These are phyloP conservation scores for Manis pentadactyla DNA, from an alignment of 2,797 vertebrate genomes.

Conservation along the genomic window DNA sequence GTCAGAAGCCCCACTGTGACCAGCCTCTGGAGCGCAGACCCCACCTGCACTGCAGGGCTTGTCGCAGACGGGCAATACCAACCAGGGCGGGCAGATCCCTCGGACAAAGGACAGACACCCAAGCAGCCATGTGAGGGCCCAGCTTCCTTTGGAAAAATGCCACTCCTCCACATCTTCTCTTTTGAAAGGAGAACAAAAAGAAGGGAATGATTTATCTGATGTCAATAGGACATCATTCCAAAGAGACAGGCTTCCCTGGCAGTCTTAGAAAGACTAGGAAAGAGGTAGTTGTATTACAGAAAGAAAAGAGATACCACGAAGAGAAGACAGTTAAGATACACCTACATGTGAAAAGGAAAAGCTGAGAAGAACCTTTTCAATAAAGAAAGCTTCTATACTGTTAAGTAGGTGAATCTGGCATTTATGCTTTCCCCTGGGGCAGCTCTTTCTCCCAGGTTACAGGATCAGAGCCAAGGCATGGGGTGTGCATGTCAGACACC, in stretches of 20 bases:
- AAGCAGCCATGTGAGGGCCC: neutral
- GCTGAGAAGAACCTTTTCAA: neutral
- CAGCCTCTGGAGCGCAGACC: neutral
- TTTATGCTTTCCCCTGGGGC: neutral
- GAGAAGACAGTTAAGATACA: neutral
- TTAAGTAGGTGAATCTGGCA: rapidly evolving
- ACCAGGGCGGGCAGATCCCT: neutral
- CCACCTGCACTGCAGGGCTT: rapidly evolving
- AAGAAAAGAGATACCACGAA: neutral
- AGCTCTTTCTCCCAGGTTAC: neutral
- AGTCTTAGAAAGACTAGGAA: neutral
- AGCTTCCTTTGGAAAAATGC: neutral
- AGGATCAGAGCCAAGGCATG: rapidly evolving
- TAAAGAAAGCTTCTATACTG: neutral
- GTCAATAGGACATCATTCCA: neutral
- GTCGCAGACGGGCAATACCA: neutral
- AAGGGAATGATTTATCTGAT: neutral
- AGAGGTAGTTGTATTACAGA: neutral
- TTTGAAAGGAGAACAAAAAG: neutral
- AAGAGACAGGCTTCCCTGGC: neutral
- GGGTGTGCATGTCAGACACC: neutral
- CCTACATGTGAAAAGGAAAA: neutral
- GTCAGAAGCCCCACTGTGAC: rapidly evolving
- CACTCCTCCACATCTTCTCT: neutral
- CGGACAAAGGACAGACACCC: neutral